Evolutionary conservation across 2,113 vertebrate genomes (phyloP).

Genomic region (Ramphastos sulfuratus): DNA sequence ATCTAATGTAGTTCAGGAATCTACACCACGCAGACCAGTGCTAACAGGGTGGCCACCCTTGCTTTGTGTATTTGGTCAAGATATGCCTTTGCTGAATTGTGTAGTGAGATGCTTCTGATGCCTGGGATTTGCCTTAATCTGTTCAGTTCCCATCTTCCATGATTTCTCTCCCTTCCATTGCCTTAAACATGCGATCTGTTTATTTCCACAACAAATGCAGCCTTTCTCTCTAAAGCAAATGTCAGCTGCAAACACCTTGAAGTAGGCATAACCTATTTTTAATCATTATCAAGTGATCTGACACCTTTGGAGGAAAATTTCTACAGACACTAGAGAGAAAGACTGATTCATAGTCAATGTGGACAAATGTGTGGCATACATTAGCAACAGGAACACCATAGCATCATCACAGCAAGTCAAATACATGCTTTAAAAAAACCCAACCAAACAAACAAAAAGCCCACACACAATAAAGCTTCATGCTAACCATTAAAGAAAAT

Average conservation of each 20-base stretch:
- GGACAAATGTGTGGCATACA: neutral
- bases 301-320: neutral
- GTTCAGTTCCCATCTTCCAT: neutral
- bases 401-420: neutral
- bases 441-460: no score
- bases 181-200: fast-evolving
- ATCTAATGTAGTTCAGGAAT: neutral
- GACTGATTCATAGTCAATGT: neutral
- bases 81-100: neutral
- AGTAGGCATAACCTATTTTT: neutral
- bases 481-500: neutral
- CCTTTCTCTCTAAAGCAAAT: neutral
- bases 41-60: neutral
- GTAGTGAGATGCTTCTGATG: neutral
- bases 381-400: neutral
- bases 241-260: neutral
- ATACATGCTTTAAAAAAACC: neutral
- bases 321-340: neutral
- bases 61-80: neutral
- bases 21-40: neutral
- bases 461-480: neutral
- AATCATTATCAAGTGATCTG: neutral
- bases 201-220: neutral
- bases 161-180: neutral
- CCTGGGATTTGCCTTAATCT: neutral